Base-by-base conservation (phyloP, 2,888 invertebrate genomes). In the Oscheius onirici region DNA sequence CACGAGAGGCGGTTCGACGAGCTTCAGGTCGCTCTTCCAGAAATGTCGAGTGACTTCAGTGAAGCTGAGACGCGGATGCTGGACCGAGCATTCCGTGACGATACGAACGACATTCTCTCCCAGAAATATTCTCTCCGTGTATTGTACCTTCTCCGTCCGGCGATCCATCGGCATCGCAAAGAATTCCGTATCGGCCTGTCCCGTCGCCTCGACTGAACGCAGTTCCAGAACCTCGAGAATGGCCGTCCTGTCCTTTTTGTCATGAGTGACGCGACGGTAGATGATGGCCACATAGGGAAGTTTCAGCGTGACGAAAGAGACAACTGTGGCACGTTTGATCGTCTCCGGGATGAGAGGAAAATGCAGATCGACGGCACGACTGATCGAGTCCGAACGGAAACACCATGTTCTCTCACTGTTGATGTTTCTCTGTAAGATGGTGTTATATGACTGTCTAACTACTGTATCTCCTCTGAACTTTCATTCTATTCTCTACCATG, bases 41-140 rank as follows among this genome's bases (percentile, higher is more conserved):
- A 63, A 26, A 20, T 63, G 63, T 1, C 63, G 46, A 24, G 63
- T 63, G 17, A 49, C 17, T 24, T 26, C n/a, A 15, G 63, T 63
- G 51, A 49, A 15, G n/a, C 6, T 17, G 3, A 49, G 63, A 1
- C 6, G n/a, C 8, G 15, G 11, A 24, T n/a, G n/a, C 17, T 10
- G 5, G 8, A 63, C 49, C n/a, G 51, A 24, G 28, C 22, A 24
- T 28, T 63, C 63, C 6, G 63, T 63, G 15, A 63, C 63, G 26
- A 63, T 11, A 11, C 63, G 63, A 6, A 63, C 5, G 34, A 63
- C 34, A n/a, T 26, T 26, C 2, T 24, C 28, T 17, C 49, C 63
- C 22, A 63, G 11, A 28, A 63, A 63, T 10, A 63, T 46, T 15
- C 63, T 22, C 63, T 63, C 63, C n/a, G 20, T 2, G 20, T 63